Evolutionary conservation across 2,888 invertebrate genomes (phyloP).

Genomic region (Drosophila helvetica): DNA sequence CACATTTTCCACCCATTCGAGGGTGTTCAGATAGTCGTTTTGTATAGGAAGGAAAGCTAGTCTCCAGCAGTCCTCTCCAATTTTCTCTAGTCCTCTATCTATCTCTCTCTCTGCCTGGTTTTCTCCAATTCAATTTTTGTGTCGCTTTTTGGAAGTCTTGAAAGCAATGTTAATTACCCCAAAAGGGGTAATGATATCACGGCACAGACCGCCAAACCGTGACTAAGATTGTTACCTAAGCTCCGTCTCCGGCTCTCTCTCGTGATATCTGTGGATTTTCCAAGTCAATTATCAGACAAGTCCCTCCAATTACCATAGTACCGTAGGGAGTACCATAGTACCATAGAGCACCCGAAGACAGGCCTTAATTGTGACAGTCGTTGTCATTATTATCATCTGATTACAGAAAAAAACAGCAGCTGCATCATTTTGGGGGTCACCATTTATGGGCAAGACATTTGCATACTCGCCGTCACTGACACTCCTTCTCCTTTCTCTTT

Average conservation of each 20-base stretch:
- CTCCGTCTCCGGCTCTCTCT: conserved; percentile 5
- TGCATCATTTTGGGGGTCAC: conserved; percentile 30
- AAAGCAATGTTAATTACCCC: conserved; percentile 69
- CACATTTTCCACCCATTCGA: not conserved
- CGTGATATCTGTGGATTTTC: conserved; percentile 32
- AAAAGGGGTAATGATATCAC: conserved; percentile 58
- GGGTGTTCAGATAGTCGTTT: conserved; percentile 14
- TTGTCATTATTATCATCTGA: conserved; percentile 29
- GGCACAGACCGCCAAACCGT: conserved; percentile 73
- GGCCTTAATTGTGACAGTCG: conserved; percentile 48
- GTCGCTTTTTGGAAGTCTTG: conserved; percentile 33
- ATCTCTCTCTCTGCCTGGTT: not conserved
- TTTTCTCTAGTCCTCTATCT: not conserved
- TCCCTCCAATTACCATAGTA: conserved; percentile 66
- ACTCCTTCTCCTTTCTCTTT: conserved; percentile 25
- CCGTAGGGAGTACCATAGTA: conserved; percentile 55
- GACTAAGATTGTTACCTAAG: conserved; percentile 77
- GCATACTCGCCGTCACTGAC: conserved; percentile 22
- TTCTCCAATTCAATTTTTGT: conserved; percentile 24
- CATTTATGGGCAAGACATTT: conserved; percentile 31
- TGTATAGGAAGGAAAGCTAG: conserved; percentile 39
- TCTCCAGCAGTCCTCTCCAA: not conserved
- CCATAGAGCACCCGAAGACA: conserved; percentile 9
- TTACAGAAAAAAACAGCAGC: conserved; percentile 14
- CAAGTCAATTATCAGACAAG: conserved; percentile 67